These are phyloP conservation scores for Thamnophis sirtalis DNA, from an alignment of 2,113 vertebrate genomes.

Conservation along the genomic window DNA sequence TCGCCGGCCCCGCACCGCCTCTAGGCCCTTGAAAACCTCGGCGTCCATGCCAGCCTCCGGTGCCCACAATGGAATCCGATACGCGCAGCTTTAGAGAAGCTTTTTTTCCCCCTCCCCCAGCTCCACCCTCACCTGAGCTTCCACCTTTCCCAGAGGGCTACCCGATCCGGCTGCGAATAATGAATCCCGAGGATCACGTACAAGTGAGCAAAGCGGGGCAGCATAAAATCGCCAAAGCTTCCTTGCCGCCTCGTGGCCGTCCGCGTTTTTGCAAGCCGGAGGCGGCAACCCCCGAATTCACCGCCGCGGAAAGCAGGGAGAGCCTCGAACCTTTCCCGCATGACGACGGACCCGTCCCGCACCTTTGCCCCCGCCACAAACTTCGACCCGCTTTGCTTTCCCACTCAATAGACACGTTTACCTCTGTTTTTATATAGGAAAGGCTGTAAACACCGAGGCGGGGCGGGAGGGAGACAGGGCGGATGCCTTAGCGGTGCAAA, in stretches of 20 bases:
- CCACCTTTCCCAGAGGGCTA: not conserved
- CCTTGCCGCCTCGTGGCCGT: not conserved
- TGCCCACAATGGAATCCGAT: not conserved
- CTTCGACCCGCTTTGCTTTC: constrained; percentile 5
- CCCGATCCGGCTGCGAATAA: not conserved
- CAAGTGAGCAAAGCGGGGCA: not conserved
- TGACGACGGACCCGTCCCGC: not conserved
- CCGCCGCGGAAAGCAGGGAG: not conserved
- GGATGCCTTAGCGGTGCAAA: not conserved
- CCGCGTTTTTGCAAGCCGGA: not conserved
- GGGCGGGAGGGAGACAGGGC: not conserved
- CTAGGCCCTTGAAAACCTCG: not conserved
- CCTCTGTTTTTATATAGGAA: not conserved
- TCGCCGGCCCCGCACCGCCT: not conserved
- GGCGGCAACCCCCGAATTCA: not conserved
- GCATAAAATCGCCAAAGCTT: not conserved
- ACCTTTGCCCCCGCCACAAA: constrained; percentile 17
- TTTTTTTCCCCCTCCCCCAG: not conserved
- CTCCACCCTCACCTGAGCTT: not conserved
- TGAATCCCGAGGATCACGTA: not conserved
- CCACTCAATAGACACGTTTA: not conserved
- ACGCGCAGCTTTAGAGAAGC: not conserved
- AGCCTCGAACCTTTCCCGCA: not conserved
- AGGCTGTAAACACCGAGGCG: not conserved
- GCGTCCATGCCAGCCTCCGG: not conserved